phyloP scores from a whole-genome alignment of 2,797 vertebrate species.

The Tapera naevia region DNA sequence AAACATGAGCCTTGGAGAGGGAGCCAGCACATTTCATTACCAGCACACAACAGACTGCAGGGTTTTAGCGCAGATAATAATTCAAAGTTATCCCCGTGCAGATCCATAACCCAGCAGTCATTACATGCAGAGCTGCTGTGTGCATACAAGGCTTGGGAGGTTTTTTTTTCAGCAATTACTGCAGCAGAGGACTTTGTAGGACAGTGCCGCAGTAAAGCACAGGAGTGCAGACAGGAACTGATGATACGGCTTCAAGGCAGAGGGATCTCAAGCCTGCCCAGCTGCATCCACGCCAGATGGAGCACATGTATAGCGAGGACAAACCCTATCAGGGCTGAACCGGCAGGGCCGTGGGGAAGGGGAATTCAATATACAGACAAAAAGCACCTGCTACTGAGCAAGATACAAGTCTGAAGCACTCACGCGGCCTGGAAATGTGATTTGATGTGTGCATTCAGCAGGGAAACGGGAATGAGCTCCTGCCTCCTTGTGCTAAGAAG shows the following conservation, averaged over 20 bases:
- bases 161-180: background rate
- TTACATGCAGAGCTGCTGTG: background rate
- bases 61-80: constrained; percentile 38
- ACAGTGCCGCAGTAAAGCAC: constrained; percentile 52
- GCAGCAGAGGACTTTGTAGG: constrained; percentile 61
- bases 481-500: background rate
- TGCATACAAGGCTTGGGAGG: background rate
- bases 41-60: constrained; percentile 25
- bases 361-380: background rate
- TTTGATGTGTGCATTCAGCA: background rate
- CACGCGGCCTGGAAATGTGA: fast-evolving
- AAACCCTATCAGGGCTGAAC: background rate
- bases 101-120: constrained; percentile 49
- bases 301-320: fast-evolving
- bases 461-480: background rate
- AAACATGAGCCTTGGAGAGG: background rate
- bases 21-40: constrained; percentile 11
- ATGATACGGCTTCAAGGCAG: background rate
- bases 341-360: fast-evolving
- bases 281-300: fast-evolving
- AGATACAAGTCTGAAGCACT: fast-evolving
- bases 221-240: background rate
- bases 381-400: background rate
- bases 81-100: constrained; percentile 55
- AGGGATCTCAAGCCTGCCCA: background rate